Evolutionary conservation across 1,140 invertebrate species (phyloP).

Genomic region (Philaenus spumarius): DNA sequence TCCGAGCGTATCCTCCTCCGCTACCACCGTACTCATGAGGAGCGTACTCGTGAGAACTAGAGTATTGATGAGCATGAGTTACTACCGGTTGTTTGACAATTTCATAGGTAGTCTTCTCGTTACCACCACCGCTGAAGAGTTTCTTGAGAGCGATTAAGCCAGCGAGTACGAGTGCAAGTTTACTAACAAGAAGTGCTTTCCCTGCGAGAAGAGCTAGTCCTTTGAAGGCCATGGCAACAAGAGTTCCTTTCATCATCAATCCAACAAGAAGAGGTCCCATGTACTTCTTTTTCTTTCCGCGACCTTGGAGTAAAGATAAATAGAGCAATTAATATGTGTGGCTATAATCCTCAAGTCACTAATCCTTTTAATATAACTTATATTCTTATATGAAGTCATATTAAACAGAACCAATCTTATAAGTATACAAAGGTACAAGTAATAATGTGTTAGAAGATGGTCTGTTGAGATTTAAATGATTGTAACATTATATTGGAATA

Average conservation of each 20-base stretch:
- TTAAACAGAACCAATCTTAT: no score
- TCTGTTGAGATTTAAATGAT: no score
- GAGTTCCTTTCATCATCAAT: slow-evolving; percentile 57
- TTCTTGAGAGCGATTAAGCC: slow-evolving; percentile 71
- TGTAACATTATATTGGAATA: no score
- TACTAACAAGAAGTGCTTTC: slow-evolving; percentile 63
- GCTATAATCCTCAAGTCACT: no score
- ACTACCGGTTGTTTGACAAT: slow-evolving; percentile 79
- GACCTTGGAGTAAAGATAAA: no score
- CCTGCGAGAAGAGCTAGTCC: slow-evolving; percentile 63
- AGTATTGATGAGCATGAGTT: slow-evolving; percentile 66
- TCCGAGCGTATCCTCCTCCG: slow-evolving; percentile 37
- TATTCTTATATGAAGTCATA: no score
- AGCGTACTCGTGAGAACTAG: slow-evolving; percentile 60
- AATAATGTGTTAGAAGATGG: no score
- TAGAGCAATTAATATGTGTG: no score
- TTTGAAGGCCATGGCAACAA: slow-evolving; percentile 66
- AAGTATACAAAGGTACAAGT: no score
- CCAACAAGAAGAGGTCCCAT: slow-evolving; percentile 51
- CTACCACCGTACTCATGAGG: slow-evolving; percentile 42
- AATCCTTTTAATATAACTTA: no score
- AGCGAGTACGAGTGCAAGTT: slow-evolving; percentile 66
- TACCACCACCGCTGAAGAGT: slow-evolving; percentile 49
- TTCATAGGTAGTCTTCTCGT: slow-evolving; percentile 74
- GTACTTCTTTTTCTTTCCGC: slow-evolving; percentile 44